These are phyloP conservation scores for Habrosyne pyritoides DNA, from an alignment of 2,888 invertebrate species.

Conservation along the genomic window DNA sequence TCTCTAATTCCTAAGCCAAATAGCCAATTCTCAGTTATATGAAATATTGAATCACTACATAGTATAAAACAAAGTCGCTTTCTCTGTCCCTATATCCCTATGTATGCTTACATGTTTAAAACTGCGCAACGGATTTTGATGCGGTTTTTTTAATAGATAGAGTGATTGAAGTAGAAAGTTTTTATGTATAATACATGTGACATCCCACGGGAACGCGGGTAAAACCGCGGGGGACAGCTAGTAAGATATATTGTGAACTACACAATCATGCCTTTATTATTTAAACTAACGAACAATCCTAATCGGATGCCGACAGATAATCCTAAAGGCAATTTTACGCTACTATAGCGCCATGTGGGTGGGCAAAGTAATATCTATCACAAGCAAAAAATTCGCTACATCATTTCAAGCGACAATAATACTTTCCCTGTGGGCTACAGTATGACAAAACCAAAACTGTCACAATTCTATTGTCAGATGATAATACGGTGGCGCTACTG, in stretches of 20 bases:
- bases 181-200: no score
- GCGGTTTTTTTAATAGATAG: no score
- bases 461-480: slow-evolving; percentile 59
- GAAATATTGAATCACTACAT: no score
- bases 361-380: slow-evolving; percentile 47
- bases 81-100: no score
- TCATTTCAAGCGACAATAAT: slow-evolving; percentile 52
- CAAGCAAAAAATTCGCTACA: slow-evolving; percentile 32
- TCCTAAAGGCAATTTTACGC: slow-evolving; percentile 59
- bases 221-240: no score
- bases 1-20: no score
- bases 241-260: slow-evolving; percentile 5
- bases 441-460: slow-evolving; percentile 65
- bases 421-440: slow-evolving; percentile 57
- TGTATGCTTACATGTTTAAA: no score
- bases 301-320: slow-evolving; percentile 49
- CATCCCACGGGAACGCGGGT: no score
- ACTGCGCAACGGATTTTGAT: no score
- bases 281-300: slow-evolving; percentile 26
- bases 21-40: no score
- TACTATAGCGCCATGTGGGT: slow-evolving; percentile 51
- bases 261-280: not conserved
- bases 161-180: no score
- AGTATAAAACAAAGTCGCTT: no score
- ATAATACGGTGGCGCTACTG: slow-evolving; percentile 72